phyloP scores from a whole-genome alignment of 2,113 vertebrate genomes.

The Acrocephalus arundinaceus region DNA sequence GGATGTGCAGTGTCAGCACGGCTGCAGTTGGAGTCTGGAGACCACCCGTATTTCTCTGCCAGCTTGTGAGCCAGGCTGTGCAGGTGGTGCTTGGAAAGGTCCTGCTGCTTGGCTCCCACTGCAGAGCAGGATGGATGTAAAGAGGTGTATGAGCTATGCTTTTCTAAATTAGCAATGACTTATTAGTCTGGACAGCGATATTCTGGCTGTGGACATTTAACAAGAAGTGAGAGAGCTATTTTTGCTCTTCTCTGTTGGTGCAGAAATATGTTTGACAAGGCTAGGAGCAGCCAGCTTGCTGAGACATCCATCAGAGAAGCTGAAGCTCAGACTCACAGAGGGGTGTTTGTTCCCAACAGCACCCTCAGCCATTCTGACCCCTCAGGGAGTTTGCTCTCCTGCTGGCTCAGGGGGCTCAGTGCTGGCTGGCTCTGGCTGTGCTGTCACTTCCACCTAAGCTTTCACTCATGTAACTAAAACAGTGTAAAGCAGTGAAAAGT shows the following conservation, averaged over 20 bases:
- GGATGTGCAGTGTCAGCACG: neutral
- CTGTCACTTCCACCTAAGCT: neutral
- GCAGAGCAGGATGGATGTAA: neutral
- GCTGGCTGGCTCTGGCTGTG: neutral
- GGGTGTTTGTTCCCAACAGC: neutral
- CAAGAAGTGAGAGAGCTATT: neutral
- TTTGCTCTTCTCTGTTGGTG: neutral
- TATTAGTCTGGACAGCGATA: neutral
- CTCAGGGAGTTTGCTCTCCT: neutral
- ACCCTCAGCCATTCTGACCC: neutral
- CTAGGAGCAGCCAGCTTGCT: neutral
- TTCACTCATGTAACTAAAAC: neutral
- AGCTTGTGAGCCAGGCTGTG: neutral
- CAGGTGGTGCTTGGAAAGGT: neutral
- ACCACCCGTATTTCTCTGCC: neutral
- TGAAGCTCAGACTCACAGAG: neutral
- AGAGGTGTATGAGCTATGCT: neutral
- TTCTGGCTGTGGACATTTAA: neutral
- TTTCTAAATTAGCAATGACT: slow-evolving; percentile 2
- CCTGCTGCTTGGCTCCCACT: neutral
- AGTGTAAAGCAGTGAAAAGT: neutral
- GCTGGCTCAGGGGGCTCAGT: neutral
- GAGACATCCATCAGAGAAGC: neutral
- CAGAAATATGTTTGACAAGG: neutral
- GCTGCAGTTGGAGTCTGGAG: neutral